Conservation (phyloP, 2,113 vertebrate genomes). For the Oxygymnocypris stewartii region DNA sequence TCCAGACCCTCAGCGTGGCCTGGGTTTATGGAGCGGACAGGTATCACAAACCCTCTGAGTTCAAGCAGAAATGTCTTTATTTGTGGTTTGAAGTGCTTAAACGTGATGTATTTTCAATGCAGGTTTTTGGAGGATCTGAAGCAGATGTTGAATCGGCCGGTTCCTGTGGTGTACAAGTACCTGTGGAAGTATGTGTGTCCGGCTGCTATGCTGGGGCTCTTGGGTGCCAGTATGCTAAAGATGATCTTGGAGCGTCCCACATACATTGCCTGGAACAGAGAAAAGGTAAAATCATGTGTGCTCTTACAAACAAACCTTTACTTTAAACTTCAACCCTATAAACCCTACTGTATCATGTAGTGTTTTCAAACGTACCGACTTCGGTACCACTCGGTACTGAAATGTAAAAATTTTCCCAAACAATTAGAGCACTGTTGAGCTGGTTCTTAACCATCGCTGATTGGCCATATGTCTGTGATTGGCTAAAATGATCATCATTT, state of each 20-base stretch:
- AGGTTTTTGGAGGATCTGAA: slow-evolving; percentile 81
- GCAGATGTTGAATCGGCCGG: slow-evolving; percentile 73
- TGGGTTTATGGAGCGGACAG: slow-evolving; percentile 84
- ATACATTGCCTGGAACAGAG: slow-evolving; percentile 79
- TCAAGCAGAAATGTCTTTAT: not conserved
- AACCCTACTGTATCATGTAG: not conserved
- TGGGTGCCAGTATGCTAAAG: slow-evolving; percentile 67
- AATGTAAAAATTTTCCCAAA: too few relatives aligned
- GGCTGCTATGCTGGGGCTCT: slow-evolving; percentile 74
- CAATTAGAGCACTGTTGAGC: too few relatives aligned
- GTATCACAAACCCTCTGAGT: slow-evolving; percentile 57
- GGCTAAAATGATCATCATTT: too few relatives aligned
- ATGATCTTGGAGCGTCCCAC: slow-evolving; percentile 67
- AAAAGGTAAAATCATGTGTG: slow-evolving; percentile 59
- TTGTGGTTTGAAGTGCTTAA: not conserved
- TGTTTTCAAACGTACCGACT: too few relatives aligned
- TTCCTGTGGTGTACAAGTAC: slow-evolving; percentile 73
- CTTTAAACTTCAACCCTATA: not conserved
- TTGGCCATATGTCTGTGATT: too few relatives aligned
- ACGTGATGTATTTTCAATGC: not conserved
- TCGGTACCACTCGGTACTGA: too few relatives aligned
- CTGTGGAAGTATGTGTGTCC: slow-evolving; percentile 81
- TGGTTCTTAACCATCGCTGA: too few relatives aligned
- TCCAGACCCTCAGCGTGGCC: slow-evolving; percentile 80
- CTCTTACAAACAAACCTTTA: not conserved